These are phyloP conservation scores for Aramus guarauna DNA, from an alignment of 2,113 vertebrate species.

Conservation along the genomic window DNA sequence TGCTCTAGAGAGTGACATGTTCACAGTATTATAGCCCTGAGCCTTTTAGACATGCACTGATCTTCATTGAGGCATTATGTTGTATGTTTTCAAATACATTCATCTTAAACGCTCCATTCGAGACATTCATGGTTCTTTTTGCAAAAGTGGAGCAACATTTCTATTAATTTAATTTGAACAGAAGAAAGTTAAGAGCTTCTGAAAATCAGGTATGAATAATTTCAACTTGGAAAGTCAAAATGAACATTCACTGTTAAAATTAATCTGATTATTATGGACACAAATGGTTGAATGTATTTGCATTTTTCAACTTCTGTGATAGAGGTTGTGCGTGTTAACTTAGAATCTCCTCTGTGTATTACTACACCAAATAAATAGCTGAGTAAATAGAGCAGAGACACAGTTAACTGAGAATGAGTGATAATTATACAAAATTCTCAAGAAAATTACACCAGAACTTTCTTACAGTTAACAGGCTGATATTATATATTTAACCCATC, in stretches of 20 bases:
- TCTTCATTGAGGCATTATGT: background rate
- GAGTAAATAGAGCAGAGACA: background rate
- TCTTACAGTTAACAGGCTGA: background rate
- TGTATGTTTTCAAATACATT: background rate
- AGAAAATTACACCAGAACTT: background rate
- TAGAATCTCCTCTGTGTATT: background rate
- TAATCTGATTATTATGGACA: background rate
- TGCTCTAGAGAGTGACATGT: background rate
- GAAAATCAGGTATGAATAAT: background rate
- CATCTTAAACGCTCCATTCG: background rate
- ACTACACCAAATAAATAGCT: background rate
- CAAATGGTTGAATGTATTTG: background rate
- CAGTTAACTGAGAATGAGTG: background rate
- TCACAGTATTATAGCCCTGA: background rate
- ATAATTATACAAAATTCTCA: background rate
- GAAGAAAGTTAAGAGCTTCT: background rate
- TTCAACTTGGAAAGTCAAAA: background rate
- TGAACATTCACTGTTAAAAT: background rate
- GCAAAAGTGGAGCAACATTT: background rate
- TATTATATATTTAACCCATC: background rate
- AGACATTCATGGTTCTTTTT: background rate
- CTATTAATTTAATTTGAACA: background rate
- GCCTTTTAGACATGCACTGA: background rate
- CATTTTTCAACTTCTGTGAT: background rate
- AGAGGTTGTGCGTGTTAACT: background rate